A percentile compares a stretch with the other conserved stretches of the same genome.
Conservation (phyloP, 37 sponge, comb jelly and placozoan genomes). For the Sycon ciliatum region DNA sequence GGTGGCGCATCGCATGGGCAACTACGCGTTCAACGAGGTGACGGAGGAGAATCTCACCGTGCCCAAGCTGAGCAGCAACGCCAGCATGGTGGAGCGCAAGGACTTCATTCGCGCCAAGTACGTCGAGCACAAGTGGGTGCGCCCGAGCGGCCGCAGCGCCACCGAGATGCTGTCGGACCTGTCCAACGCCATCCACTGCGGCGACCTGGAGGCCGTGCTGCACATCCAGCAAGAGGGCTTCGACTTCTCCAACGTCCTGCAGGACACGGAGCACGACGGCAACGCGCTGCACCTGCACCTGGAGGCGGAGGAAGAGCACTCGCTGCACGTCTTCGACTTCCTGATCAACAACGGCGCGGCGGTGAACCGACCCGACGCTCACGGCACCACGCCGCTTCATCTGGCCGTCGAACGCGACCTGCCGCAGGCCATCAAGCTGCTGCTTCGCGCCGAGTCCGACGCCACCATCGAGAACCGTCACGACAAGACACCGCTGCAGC, state of each 20-base stretch:
- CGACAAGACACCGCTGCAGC: constrained; percentile 70
- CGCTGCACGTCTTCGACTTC: constrained; percentile 95
- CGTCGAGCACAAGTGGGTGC: constrained; percentile 33
- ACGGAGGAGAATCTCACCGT: constrained; percentile 68
- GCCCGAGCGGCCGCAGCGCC: not conserved
- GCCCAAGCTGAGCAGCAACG: constrained; percentile 58
- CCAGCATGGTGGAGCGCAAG: constrained; percentile 41
- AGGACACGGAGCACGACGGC: not conserved
- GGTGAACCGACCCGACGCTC: constrained; percentile 43
- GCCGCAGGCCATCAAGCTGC: constrained; percentile 66
- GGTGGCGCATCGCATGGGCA: not conserved
- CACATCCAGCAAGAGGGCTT: constrained; percentile 62
- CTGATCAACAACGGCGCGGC: constrained; percentile 65
- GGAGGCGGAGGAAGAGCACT: constrained; percentile 68
- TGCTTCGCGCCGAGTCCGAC: constrained; percentile 55
- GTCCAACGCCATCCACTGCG: not conserved
- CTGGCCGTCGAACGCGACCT: constrained; percentile 50
- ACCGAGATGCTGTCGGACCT: constrained; percentile 29
- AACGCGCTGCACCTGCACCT: not conserved
- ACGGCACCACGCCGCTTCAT: constrained; percentile 75
- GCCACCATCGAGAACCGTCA: constrained; percentile 33
- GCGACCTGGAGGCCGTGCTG: not conserved
- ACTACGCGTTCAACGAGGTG: constrained; percentile 67
- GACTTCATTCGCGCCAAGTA: constrained; percentile 68
- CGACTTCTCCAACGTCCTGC: constrained; percentile 44